These are phyloP conservation scores for Netelia virgata DNA, from an alignment of 2,888 invertebrate species.

Conservation along the genomic window DNA sequence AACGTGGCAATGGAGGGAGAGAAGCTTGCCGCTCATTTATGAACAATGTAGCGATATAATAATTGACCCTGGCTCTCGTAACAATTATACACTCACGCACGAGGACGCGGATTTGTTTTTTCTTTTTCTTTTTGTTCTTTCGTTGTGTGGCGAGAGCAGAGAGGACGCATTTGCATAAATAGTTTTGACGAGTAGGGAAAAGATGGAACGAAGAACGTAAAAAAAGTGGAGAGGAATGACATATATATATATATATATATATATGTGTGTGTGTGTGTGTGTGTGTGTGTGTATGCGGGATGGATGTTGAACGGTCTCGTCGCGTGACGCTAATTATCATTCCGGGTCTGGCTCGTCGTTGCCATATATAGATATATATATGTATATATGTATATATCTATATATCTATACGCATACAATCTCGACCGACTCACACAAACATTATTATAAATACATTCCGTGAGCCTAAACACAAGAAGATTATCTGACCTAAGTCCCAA, in stretches of 20 bases:
- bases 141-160: neutral
- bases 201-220: slow-evolving; percentile 3
- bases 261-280: too few species aligned
- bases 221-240: slow-evolving; percentile 38
- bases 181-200: slow-evolving; percentile 60
- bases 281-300: slow-evolving; percentile 60
- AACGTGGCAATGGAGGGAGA: too few species aligned
- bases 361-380: slow-evolving; percentile 23
- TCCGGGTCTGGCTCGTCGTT: slow-evolving; percentile 66
- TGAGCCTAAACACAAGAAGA: slow-evolving; percentile 60
- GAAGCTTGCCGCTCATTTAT: neutral
- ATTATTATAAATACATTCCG: slow-evolving; percentile 61
- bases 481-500: slow-evolving; percentile 46
- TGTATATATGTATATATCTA: slow-evolving; percentile 16
- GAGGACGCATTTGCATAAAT: slow-evolving; percentile 67
- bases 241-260: slow-evolving; percentile 11
- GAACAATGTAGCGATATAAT: neutral
- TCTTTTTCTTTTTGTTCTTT: too few species aligned
- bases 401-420: slow-evolving; percentile 11
- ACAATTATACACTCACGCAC: too few species aligned
- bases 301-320: slow-evolving; percentile 66
- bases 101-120: too few species aligned
- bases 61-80: neutral
- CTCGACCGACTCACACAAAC: slow-evolving; percentile 50
- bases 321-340: slow-evolving; percentile 75